phyloP scores from a whole-genome alignment of 2,113 vertebrate species.

The Dasyornis broadbenti region DNA sequence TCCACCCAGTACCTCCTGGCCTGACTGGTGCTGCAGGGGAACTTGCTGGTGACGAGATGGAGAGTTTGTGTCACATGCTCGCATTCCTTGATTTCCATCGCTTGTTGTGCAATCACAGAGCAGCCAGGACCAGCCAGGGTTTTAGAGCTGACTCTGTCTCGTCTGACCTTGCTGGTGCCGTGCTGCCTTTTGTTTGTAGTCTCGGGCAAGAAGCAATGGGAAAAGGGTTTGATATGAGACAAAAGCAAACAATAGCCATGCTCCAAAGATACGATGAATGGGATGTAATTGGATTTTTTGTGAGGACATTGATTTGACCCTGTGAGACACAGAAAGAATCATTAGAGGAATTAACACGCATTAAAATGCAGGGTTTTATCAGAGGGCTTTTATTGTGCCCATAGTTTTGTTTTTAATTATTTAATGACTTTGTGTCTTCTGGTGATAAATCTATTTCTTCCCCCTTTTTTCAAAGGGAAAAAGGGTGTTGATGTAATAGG shows the following conservation, averaged over 20 bases:
- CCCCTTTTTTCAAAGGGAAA: neutral
- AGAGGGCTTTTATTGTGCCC: conserved; percentile 71
- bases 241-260: conserved; percentile 79
- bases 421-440: conserved; percentile 77
- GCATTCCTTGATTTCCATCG: fast-evolving
- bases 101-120: neutral
- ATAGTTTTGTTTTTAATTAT: conserved; percentile 80
- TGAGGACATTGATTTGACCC: conserved; percentile 81
- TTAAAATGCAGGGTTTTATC: conserved; percentile 70
- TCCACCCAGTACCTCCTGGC: neutral
- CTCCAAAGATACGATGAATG: conserved; percentile 76
- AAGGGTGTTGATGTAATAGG: neutral
- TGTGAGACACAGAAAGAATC: conserved; percentile 71
- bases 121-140: neutral
- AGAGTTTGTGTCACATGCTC: fast-evolving
- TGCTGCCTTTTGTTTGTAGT: conserved; percentile 63
- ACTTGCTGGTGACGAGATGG: fast-evolving
- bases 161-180: conserved; percentile 80
- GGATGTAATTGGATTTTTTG: conserved; percentile 80
- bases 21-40: fast-evolving
- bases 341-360: conserved; percentile 73
- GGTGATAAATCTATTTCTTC: conserved; percentile 68
- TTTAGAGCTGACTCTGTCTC: conserved; percentile 52
- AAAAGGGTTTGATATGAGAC: conserved; percentile 81
- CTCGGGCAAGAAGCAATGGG: conserved; percentile 57